A percentile compares a stretch with the other conserved stretches of the same genome.
Conservation (phyloP, 2,888 invertebrate species). For the Stratiomys singularior region DNA sequence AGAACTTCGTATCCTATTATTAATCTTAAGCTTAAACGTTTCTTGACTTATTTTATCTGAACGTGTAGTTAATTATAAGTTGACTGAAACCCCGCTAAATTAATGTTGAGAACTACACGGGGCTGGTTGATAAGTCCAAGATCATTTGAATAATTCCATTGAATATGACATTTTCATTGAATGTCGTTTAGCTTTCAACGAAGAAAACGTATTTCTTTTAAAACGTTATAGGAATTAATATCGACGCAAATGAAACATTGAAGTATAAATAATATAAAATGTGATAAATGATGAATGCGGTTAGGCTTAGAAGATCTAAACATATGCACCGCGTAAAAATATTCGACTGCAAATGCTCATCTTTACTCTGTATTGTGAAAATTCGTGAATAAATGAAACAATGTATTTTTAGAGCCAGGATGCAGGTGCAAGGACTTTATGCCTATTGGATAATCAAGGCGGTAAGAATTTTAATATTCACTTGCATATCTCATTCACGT, state of each 20-base stretch:
- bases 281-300: no score
- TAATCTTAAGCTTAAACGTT: not conserved
- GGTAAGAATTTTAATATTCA: conserved; percentile 77
- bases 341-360: no score
- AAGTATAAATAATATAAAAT: not conserved
- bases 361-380: not conserved
- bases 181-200: no score
- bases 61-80: not conserved
- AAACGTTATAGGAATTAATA: not conserved
- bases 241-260: no score
- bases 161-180: no score
- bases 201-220: not conserved
- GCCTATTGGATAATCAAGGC: conserved; percentile 92
- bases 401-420: conserved; percentile 82
- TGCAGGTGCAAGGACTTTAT: conserved; percentile 88
- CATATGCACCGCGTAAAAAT: no score
- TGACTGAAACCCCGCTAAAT: not conserved
- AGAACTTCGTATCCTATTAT: not conserved
- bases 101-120: not conserved
- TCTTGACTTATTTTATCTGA: not conserved
- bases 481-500: conserved; percentile 18
- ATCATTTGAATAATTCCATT: no score
- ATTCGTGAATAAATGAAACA: not conserved
- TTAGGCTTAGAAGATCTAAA: no score
- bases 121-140: no score